Base-by-base conservation (phyloP, 2,888 invertebrate species). In the Malthinus flaveolus region DNA sequence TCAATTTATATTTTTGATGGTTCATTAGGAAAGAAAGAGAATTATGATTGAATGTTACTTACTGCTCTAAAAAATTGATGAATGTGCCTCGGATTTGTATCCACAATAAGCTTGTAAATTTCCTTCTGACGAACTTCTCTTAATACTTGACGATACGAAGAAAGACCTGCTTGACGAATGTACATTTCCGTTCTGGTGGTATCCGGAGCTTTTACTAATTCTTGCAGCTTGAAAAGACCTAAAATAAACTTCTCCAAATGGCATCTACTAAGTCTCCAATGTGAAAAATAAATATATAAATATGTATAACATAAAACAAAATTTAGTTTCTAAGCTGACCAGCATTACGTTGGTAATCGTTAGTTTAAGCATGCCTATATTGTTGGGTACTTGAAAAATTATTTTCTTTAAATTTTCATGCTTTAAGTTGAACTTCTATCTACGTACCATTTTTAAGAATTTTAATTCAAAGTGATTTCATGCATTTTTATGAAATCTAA, bases 31-130 rank as follows among this genome's bases (percentile, higher is more conserved):
- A 15, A 5, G 1, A 8, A n/a, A 36, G 7, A 2, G 7, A 47
- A n/a, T n/a, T n/a, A 53, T 61, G 59, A 50, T 34, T 12, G 44
- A 47, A 10, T 36, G 11, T 10, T 36, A 84, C 91, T 87, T 78
- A 95, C 96, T 74, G 94, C 92, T 79, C 94, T 85, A 62, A 95
- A 91, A 76, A 97, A 87, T 71, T 86, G 84, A 64, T 88, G 85
- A 72, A 96, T 89, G 71, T 89, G 87, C 68, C 84, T 85, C 0
- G 95, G 90, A 73, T 91, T 90, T 0, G 92, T 92, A 74, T 97
- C 96, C 5, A 95, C 89, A 62, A 97, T 89, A 54, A 97, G 83
- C 72, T 95, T 93, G 73, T 86, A 89, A 70, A 95, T 91, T 69
- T 89, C 87, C 75, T 94, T 93, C 73, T 91, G 90, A 64, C 94